Evolutionary conservation across 2,797 vertebrate genomes (phyloP).

Genomic region (Champsocephalus gunnari): DNA sequence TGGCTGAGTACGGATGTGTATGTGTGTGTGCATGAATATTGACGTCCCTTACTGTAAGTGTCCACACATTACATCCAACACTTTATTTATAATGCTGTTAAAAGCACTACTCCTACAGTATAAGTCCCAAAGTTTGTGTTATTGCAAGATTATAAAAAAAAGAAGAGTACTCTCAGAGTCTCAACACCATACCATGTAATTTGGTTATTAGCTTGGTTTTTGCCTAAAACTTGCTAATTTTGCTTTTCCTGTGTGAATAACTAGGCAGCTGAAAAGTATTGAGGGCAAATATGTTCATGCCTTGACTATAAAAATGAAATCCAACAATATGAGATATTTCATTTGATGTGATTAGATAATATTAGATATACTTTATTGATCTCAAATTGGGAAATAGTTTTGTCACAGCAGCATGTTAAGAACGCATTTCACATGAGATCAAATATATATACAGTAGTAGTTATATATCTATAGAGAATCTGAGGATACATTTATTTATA

Average conservation of each 20-base stretch:
- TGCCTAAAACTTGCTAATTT: background rate
- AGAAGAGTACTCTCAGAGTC: background rate
- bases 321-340: background rate
- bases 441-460: too few relatives aligned
- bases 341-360: too few relatives aligned
- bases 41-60: background rate
- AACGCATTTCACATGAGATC: too few relatives aligned
- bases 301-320: background rate
- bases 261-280: background rate
- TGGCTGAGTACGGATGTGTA: slow-evolving; percentile 78
- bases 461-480: too few relatives aligned
- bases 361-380: too few relatives aligned
- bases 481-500: too few relatives aligned
- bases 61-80: background rate
- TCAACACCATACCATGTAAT: background rate
- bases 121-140: background rate
- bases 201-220: background rate
- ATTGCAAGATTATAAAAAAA: background rate
- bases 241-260: background rate
- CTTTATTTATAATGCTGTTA: background rate
- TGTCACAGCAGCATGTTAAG: too few relatives aligned
- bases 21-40: slow-evolving; percentile 1
- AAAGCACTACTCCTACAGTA: background rate
- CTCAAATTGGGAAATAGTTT: too few relatives aligned
- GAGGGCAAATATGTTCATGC: background rate